phyloP scores from a whole-genome alignment of 2,797 vertebrate genomes.

The Sebastes matsubarae region DNA sequence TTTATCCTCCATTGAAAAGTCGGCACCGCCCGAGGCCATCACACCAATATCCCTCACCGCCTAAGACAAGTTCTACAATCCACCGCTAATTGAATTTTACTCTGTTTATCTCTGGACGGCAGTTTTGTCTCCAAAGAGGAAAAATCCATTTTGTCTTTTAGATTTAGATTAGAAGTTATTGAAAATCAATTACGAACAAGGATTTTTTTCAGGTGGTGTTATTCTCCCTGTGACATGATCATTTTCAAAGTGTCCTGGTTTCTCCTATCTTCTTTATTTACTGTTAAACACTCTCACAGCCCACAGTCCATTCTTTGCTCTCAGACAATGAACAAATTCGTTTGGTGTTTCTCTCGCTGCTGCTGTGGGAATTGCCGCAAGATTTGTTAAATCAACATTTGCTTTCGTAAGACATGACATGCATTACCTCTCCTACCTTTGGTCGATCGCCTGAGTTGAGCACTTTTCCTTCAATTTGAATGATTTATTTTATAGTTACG shows the following conservation, averaged over 20 bases:
- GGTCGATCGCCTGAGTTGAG: neutral
- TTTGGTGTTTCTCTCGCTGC: neutral
- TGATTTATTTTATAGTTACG: neutral
- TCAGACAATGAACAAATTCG: neutral
- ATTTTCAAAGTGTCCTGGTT: neutral
- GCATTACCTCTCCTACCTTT: too few species aligned
- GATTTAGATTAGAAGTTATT: neutral
- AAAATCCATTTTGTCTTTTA: neutral
- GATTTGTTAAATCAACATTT: neutral
- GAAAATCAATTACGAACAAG: neutral
- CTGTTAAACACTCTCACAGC: neutral
- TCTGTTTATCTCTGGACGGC: neutral
- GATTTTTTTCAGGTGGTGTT: neutral
- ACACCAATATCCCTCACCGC: neutral
- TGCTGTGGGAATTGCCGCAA: neutral
- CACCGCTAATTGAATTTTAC: neutral
- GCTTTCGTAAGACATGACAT: neutral
- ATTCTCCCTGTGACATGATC: neutral
- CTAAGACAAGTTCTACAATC: slow-evolving; percentile 6
- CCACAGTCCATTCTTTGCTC: neutral
- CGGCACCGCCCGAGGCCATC: slow-evolving; percentile 1
- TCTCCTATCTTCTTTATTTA: neutral
- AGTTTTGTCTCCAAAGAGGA: neutral
- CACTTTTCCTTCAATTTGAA: neutral
- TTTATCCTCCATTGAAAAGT: neutral